These are phyloP conservation scores for Lycaena phlaeas DNA, from an alignment of 2,888 invertebrate species.

Conservation along the genomic window DNA sequence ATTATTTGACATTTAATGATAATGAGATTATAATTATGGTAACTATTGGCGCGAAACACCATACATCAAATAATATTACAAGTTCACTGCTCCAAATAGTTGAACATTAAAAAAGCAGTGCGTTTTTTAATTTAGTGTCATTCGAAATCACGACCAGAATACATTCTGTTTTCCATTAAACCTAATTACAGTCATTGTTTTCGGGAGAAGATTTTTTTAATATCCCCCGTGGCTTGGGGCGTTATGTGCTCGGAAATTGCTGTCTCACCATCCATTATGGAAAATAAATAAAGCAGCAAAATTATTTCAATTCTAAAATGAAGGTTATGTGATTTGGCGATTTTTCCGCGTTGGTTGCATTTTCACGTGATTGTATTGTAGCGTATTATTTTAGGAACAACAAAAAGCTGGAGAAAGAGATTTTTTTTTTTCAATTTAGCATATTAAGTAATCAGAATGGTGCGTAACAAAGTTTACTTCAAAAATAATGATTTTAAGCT, in stretches of 20 bases:
- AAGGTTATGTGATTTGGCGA: constrained; percentile 45
- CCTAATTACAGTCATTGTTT: constrained; percentile 10
- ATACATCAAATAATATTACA: neutral
- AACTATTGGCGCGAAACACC: too few relatives aligned
- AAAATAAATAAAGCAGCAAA: constrained; percentile 60
- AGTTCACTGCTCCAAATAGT: neutral
- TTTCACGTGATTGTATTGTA: neutral
- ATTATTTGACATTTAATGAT: too few relatives aligned
- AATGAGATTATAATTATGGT: too few relatives aligned
- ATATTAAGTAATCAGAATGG: too few relatives aligned
- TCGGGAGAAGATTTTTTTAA: constrained; percentile 15
- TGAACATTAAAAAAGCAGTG: neutral
- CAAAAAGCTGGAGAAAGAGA: too few relatives aligned
- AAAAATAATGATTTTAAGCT: too few relatives aligned
- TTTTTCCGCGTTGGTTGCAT: constrained; percentile 29
- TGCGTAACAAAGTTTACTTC: too few relatives aligned
- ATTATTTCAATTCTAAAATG: constrained; percentile 59
- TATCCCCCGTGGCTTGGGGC: constrained; percentile 21
- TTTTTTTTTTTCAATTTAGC: too few relatives aligned
- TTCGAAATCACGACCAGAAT: neutral
- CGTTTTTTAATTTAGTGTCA: constrained; percentile 1
- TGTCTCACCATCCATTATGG: constrained; percentile 50
- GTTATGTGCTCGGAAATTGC: constrained; percentile 31
- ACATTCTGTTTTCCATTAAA: neutral
- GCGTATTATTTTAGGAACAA: too few relatives aligned